Evolutionary conservation across 92 coral and sea anemone genomes (phyloP).

Genomic region (Zoanthus sansibaricus): DNA sequence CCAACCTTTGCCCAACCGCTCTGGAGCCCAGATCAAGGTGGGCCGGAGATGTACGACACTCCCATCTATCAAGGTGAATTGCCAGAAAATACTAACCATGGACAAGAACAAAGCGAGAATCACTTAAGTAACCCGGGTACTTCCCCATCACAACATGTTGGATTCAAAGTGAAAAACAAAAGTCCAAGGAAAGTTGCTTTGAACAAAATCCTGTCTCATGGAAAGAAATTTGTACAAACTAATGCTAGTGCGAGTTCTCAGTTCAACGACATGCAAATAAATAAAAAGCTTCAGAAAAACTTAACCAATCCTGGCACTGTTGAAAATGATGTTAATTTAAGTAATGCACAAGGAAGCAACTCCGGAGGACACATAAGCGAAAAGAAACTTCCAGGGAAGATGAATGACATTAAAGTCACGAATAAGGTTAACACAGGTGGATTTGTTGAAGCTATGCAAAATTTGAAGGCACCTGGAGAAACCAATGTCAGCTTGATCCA

Average conservation of each 20-base stretch:
- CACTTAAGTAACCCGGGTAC: neutral
- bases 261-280: neutral
- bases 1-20: constrained; percentile 49
- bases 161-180: neutral
- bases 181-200: constrained; percentile 21
- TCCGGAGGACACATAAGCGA: neutral
- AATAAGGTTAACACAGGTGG: neutral
- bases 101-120: neutral
- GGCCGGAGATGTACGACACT: constrained; percentile 13
- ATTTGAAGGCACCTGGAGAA: neutral
- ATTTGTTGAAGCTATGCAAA: neutral
- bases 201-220: constrained; percentile 22
- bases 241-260: neutral
- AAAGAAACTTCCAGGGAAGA: neutral
- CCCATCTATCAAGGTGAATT: constrained; percentile 23
- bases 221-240: neutral
- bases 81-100: neutral
- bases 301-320: neutral
- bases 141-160: neutral
- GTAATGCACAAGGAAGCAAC: neutral
- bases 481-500: neutral
- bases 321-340: neutral
- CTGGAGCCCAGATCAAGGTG: constrained; percentile 40
- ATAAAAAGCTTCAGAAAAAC: constrained; percentile 5
- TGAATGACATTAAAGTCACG: neutral